A percentile compares a stretch with the other conserved stretches of the same genome.
Conservation (phyloP, 1,140 invertebrate species). For the Lepidurus packardi region DNA sequence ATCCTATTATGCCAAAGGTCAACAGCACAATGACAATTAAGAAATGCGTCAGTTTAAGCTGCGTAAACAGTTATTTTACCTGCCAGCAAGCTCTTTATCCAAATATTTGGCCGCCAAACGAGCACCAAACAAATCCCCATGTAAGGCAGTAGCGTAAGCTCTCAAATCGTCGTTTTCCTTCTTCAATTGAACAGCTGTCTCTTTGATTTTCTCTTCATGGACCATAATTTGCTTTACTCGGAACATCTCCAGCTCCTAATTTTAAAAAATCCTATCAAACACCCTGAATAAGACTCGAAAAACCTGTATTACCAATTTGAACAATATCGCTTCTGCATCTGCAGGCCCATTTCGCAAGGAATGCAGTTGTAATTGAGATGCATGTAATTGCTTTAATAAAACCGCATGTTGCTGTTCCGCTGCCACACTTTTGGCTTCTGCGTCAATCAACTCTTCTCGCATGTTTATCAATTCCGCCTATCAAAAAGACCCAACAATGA, state of each 20-base stretch:
- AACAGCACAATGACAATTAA: background rate
- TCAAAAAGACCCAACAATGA: constrained; percentile 39
- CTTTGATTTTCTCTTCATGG: constrained; percentile 48
- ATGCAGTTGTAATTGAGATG: constrained; percentile 53
- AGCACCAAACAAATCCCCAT: constrained; percentile 75
- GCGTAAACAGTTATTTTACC: constrained; percentile 42
- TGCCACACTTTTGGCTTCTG: constrained; percentile 52
- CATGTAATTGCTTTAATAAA: constrained; percentile 57
- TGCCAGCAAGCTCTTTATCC: constrained; percentile 76
- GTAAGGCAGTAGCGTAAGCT: constrained; percentile 48
- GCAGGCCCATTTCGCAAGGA: constrained; percentile 17
- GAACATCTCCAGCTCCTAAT: constrained; percentile 45
- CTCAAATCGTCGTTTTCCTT: constrained; percentile 55
- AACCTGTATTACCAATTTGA: background rate
- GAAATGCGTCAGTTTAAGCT: no score
- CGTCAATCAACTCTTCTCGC: constrained; percentile 61
- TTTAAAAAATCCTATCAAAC: background rate
- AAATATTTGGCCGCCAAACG: constrained; percentile 76
- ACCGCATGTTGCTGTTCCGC: constrained; percentile 59
- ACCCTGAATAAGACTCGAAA: background rate
- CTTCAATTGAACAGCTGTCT: constrained; percentile 60
- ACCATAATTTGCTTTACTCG: constrained; percentile 44
- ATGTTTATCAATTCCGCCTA: constrained; percentile 69
- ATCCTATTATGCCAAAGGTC: constrained; percentile 51
- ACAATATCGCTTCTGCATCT: constrained; percentile 15